Conservation (phyloP, 2,797 vertebrate genomes). For the Columba guinea region DNA sequence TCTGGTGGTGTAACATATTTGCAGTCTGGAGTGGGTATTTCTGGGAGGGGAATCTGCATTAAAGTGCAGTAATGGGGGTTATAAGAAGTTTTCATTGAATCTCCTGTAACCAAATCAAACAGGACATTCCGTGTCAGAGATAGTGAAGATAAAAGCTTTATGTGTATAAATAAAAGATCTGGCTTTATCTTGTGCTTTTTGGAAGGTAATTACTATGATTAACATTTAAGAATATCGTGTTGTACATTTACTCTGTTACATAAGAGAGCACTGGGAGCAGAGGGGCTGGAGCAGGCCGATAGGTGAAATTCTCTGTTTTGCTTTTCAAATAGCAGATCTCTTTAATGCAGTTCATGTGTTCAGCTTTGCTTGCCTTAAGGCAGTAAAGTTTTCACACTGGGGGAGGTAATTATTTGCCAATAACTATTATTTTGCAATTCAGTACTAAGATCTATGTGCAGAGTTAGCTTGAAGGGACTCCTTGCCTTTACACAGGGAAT, state of each 20-base stretch:
- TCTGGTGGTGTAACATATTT: background rate
- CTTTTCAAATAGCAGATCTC: constrained; percentile 26
- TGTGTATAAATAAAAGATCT: constrained; percentile 38
- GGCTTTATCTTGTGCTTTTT: constrained; percentile 35
- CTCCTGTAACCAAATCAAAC: constrained; percentile 11
- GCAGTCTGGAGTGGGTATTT: background rate
- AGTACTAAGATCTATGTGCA: background rate
- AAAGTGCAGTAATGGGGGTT: background rate
- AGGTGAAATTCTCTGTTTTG: constrained; percentile 51
- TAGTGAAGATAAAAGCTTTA: constrained; percentile 43
- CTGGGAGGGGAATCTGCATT: background rate
- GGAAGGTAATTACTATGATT: constrained; percentile 38
- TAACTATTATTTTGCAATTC: constrained; percentile 8
- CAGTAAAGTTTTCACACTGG: constrained; percentile 47
- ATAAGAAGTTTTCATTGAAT: background rate
- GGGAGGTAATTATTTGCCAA: background rate
- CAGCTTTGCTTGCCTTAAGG: constrained; percentile 28
- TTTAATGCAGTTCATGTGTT: constrained; percentile 62
- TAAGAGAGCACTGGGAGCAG: constrained; percentile 29
- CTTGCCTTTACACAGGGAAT: background rate
- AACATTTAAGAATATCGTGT: constrained; percentile 16
- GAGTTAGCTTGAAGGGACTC: background rate
- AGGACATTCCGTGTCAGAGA: background rate
- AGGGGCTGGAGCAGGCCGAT: constrained; percentile 23
- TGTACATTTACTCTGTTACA: constrained; percentile 27